Percentiles rank a stretch among this genome's conserved stretches.
Conservation (phyloP, 2,888 invertebrate species). For the Galerucella pusilla region DNA sequence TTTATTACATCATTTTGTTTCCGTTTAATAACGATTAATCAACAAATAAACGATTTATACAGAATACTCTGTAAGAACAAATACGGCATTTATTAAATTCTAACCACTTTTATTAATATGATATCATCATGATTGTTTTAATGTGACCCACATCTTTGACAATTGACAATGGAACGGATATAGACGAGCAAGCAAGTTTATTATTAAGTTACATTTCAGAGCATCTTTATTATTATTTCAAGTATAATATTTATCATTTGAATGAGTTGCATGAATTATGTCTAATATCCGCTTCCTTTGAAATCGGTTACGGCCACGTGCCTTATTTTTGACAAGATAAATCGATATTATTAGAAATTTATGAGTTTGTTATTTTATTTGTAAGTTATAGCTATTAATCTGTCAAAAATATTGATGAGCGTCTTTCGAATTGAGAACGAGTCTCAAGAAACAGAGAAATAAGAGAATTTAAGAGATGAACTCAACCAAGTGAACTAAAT, state of each 20-base stretch:
- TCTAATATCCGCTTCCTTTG: slow-evolving; percentile 20
- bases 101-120: slow-evolving; percentile 20
- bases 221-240: slow-evolving; percentile 21
- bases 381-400: background rate
- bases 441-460: too few relatives aligned
- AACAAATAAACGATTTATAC: slow-evolving; percentile 8
- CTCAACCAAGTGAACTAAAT: too few relatives aligned
- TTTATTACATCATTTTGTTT: too few relatives aligned
- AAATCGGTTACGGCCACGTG: background rate
- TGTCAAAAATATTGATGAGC: too few relatives aligned
- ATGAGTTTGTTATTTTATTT: background rate
- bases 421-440: too few relatives aligned
- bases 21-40: background rate
- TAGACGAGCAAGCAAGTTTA: slow-evolving; percentile 9
- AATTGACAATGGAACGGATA: slow-evolving; percentile 28
- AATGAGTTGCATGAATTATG: slow-evolving; percentile 19
- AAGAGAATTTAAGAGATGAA: too few relatives aligned
- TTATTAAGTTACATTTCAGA: slow-evolving; percentile 6
- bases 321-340: background rate
- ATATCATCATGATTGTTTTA: slow-evolving; percentile 23
- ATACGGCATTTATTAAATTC: background rate
- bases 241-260: slow-evolving; percentile 8
- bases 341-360: background rate
- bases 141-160: slow-evolving; percentile 28
- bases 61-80: slow-evolving; percentile 4